Base-by-base conservation (phyloP, 2,888 invertebrate genomes). In the Tetrapedia diversipes region DNA sequence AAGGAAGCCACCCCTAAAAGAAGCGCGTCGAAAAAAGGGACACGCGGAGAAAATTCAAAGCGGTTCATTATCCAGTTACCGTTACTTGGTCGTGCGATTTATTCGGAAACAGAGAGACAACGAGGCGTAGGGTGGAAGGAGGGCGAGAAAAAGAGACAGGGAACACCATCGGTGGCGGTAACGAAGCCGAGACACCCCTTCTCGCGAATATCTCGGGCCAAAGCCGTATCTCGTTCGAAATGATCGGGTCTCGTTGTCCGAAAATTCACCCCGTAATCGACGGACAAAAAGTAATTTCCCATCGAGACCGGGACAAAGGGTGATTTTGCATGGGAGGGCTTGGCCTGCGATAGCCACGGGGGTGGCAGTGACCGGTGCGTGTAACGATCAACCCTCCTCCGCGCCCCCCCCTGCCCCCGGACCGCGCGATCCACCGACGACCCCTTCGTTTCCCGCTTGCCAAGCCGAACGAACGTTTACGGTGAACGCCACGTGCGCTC, bases 201-300 rank as follows among this genome's bases (percentile, higher is more conserved):
- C 54, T 57, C 77, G 59, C 61, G 72, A 67, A 80, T 73, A 72
- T 80, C 83, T 77, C 79, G 77, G 68, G 60, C 66, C 65, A 67
- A 72, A 81, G 79, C 79, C 81, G 83, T 86, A 81, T 84, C 86
- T 86, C 83, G 84, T 83, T 84, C 79, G 81, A 88, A 89, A 89
- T 89, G 87, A 89, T 89, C 87, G 88, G 85, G 82, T 87, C 83
- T 85, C 86, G 84, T 86, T 85, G 88, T 86, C 86, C 86, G 88
- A 88, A 90, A 91, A 89, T 90, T 90, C 88, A 88, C 87, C 87
- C 89, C 88, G 87, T 90, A 90, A 91, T 91, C 90, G 90, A 89
- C 87, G 89, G 88, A 89, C 90, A 90, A 90, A 91, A 91, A 91
- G 90, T 91, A 91, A 91, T 91, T 91, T 91, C 89, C 90, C 89